A percentile compares a stretch with the other conserved stretches of the same genome.
Evolutionary conservation across 2,888 invertebrate genomes (phyloP).

Genomic region (Margaritifera margaritifera): DNA sequence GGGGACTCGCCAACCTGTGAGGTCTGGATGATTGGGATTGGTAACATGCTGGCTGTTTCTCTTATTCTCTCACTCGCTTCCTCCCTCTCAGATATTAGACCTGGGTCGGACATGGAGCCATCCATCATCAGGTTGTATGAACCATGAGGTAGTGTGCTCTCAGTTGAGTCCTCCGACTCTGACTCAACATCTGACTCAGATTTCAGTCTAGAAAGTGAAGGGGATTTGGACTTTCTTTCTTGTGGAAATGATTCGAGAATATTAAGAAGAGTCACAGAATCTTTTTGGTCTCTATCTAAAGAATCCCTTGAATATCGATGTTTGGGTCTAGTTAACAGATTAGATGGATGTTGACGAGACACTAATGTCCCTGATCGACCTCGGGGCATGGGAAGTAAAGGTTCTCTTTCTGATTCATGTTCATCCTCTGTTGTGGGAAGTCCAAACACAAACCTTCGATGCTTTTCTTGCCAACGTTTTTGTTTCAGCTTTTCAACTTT

Average conservation of each 20-base stretch:
- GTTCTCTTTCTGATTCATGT: conserved; percentile 44
- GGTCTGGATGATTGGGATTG: no score
- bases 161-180: conserved; percentile 36
- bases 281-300: conserved; percentile 32
- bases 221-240: conserved; percentile 25
- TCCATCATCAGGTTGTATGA: conserved; percentile 46
- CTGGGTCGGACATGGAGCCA: no score
- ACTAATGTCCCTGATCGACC: conserved; percentile 14
- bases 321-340: conserved; percentile 22
- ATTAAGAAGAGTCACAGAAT: conserved; percentile 31
- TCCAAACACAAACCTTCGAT: conserved; percentile 61
- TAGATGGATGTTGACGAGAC: conserved; percentile 26
- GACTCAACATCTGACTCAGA: conserved; percentile 33
- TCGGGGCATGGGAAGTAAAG: conserved; percentile 37
- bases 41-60: no score
- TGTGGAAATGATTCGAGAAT: conserved; percentile 38
- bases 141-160: conserved; percentile 43
- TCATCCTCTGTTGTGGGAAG: conserved; percentile 49
- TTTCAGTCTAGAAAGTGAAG: conserved; percentile 28
- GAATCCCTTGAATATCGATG: conserved; percentile 27
- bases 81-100: no score
- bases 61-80: no score
- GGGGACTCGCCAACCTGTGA: no score
- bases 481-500: conserved; percentile 65
- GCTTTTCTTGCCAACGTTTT: conserved; percentile 66